These are phyloP conservation scores for Apis florea DNA, from an alignment of 1,140 invertebrate genomes.

Conservation along the genomic window DNA sequence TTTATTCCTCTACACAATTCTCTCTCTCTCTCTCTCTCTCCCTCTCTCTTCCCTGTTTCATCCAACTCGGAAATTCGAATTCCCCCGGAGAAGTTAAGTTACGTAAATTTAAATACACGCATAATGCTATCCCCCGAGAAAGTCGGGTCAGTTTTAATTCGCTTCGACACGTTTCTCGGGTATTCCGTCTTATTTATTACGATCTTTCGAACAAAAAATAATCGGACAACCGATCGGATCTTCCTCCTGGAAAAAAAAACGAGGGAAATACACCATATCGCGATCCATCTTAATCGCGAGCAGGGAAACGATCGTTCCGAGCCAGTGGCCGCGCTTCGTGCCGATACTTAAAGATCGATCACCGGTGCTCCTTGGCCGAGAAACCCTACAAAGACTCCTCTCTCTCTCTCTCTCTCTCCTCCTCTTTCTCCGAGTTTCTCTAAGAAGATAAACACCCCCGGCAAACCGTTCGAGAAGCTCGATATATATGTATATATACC, in stretches of 20 bases:
- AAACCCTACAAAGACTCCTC: background rate
- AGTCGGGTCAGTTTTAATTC: background rate
- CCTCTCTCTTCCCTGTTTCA: background rate
- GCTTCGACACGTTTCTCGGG: too few relatives aligned
- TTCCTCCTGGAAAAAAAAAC: too few relatives aligned
- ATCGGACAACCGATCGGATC: too few relatives aligned
- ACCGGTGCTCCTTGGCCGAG: background rate
- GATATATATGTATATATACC: background rate
- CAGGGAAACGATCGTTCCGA: conserved; percentile 1
- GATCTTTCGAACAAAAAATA: too few relatives aligned
- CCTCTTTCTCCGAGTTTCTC: background rate
- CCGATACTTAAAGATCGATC: conserved; percentile 23
- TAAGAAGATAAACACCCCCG: background rate
- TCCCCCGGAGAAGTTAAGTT: background rate
- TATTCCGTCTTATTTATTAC: too few relatives aligned
- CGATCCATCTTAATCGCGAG: conserved; percentile 25
- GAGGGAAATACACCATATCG: too few relatives aligned
- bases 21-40: background rate
- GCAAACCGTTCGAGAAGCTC: background rate
- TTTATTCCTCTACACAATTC: too few relatives aligned
- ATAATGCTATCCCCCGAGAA: background rate
- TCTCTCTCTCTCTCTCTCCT: background rate
- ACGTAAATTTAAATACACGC: conserved; percentile 1
- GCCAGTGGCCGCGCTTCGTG: background rate
- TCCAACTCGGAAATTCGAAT: background rate